Evolutionary conservation across 2,797 vertebrate genomes (phyloP).

Genomic region (Euphonia xanthogaster): DNA sequence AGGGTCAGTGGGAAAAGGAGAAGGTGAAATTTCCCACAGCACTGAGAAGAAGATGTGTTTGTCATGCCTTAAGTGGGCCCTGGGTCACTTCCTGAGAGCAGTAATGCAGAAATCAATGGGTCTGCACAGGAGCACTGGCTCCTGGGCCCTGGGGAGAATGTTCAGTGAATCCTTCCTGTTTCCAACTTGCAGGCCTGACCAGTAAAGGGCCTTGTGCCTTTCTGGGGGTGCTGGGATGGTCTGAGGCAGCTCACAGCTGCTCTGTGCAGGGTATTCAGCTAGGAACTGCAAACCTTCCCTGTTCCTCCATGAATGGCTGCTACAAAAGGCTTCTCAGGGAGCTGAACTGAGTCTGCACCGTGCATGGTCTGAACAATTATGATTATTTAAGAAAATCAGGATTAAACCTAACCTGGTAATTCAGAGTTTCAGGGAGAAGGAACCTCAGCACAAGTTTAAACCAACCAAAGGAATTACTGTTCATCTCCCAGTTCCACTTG

Average conservation of each 20-base stretch:
- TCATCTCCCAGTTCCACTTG: neutral
- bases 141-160: neutral
- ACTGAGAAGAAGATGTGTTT: neutral
- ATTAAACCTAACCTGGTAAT: neutral
- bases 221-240: fast-evolving
- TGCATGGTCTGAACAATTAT: neutral
- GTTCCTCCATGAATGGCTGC: neutral
- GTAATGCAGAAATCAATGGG: neutral
- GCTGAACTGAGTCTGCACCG: neutral
- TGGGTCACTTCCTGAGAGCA: neutral
- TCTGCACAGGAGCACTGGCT: neutral
- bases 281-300: neutral
- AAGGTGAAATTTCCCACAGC: neutral
- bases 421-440: neutral
- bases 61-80: neutral
- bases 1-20: neutral
- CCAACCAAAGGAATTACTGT: neutral
- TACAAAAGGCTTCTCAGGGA: neutral
- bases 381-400: neutral
- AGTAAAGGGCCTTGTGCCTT: neutral
- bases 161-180: neutral
- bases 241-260: neutral
- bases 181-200: neutral
- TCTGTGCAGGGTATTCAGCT: neutral
- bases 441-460: neutral